Evolutionary conservation across 2,888 invertebrate species (phyloP).

Genomic region (Perizoma affinitatum): DNA sequence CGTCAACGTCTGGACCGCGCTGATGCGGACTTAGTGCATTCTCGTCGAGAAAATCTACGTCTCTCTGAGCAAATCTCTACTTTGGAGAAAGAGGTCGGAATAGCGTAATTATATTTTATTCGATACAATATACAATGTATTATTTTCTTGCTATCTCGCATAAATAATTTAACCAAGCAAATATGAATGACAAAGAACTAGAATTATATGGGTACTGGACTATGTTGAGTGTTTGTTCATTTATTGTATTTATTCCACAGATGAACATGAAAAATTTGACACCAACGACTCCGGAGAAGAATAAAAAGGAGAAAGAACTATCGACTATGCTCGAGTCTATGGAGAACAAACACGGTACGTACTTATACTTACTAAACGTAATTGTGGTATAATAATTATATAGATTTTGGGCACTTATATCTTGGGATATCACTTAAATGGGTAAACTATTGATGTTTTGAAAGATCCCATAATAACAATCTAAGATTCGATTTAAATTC

Average conservation of each 20-base stretch:
- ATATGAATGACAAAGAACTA: too few relatives aligned
- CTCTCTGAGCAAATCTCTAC: conserved; percentile 91
- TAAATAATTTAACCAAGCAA: too few relatives aligned
- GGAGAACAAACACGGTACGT: conserved; percentile 93
- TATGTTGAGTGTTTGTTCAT: neutral
- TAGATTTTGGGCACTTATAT: conserved; percentile 32
- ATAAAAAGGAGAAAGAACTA: conserved; percentile 87
- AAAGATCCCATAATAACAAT: conserved; percentile 49
- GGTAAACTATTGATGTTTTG: conserved; percentile 85
- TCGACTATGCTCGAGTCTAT: conserved; percentile 90
- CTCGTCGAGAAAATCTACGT: conserved; percentile 90
- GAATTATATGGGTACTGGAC: too few relatives aligned
- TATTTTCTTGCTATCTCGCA: too few relatives aligned
- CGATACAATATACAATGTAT: too few relatives aligned
- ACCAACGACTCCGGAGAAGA: conserved; percentile 85
- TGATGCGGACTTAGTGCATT: conserved; percentile 91
- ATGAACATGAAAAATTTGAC: conserved; percentile 85
- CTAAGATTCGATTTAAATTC: conserved; percentile 51
- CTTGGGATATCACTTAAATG: conserved; percentile 49
- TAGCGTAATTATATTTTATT: too few relatives aligned
- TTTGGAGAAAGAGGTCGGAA: conserved; percentile 90
- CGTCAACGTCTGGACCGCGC: conserved; percentile 91
- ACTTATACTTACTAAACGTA: neutral
- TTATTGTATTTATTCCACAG: conserved; percentile 56
- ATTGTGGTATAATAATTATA: conserved; percentile 20